Conservation (phyloP, 2,797 vertebrate species). For the Ctenosaura bakeri region DNA sequence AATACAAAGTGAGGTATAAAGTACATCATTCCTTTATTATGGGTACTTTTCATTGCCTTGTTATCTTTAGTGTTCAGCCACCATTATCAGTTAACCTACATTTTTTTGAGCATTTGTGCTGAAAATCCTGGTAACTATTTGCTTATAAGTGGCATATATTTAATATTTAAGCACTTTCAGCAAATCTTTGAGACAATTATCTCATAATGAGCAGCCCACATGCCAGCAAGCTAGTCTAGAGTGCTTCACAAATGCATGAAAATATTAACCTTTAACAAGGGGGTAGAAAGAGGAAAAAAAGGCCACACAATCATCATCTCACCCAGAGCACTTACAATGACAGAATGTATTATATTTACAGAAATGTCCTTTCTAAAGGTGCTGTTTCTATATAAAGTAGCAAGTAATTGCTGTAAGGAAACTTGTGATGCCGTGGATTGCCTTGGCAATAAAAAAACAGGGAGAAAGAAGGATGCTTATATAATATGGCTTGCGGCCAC, state of each 20-base stretch:
- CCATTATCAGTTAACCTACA: constrained; percentile 51
- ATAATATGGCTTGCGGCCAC: constrained; percentile 12
- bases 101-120: constrained; percentile 65
- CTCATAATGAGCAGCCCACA: constrained; percentile 69
- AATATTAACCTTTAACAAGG: constrained; percentile 64
- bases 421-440: constrained; percentile 36
- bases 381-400: constrained; percentile 45
- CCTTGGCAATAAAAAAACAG: constrained; percentile 27
- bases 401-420: constrained; percentile 53
- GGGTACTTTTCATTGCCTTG: constrained; percentile 50
- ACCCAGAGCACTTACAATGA: constrained; percentile 35
- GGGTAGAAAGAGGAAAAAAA: constrained; percentile 26
- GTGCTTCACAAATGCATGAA: constrained; percentile 70
- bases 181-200: constrained; percentile 75
- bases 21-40: constrained; percentile 35
- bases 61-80: constrained; percentile 47
- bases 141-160: constrained; percentile 69
- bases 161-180: constrained; percentile 75
- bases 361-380: constrained; percentile 42
- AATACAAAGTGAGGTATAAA: background rate
- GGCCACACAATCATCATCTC: constrained; percentile 46
- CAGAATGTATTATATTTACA: constrained; percentile 50
- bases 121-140: constrained; percentile 64
- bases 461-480: background rate
- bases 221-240: constrained; percentile 59